Base-by-base conservation (phyloP, 2,797 vertebrate species). In the Pseudochirops cupreus region DNA sequence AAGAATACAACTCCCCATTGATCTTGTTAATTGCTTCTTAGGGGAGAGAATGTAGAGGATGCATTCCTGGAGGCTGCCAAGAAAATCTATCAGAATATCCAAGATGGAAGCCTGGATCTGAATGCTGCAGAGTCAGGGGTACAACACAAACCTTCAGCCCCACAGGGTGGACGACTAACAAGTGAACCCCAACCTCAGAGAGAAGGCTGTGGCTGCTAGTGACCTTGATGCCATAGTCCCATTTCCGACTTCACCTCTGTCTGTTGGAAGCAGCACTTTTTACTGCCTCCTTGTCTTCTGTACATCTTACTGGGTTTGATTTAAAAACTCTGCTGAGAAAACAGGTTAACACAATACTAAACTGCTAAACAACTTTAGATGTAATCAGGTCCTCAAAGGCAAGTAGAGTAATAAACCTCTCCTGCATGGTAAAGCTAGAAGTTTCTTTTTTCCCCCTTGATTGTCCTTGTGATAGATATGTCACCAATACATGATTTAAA, bases 201-300 rank as follows among this genome's bases (percentile, higher is more conserved):
- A 98, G 99, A 99, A 99, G 99, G 99, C 98, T 99, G 99, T 5
- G 99, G 99, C 98, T 99, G 99, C 99, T 99, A 99, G 99, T 99
- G 99, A 99, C 99, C 98, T 98, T 97, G 90, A 53, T 93, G 95
- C 33, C 46, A 1, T 16, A 97, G 98, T 98, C 98, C 97, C 98
- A 97, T 97, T 98, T 98, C 98, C 98, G 98, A 98, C 98, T 98
- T 97, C 98, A 98, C 98, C 98, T 98, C 98, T 98, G 98, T 98
- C 99, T 99, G 98, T 98, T 96, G 97, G 98, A 98, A 98, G 98
- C 97, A 98, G 98, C 97, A 98, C 98, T 98, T 99, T 99, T 98
- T 98, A 98, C 98, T 96, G 97, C 98, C 97, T 98, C 98, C 91
- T 98, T 98, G 97, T 99, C 98, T 98, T 99, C 99, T 99, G 98